Evolutionary conservation across 2,888 invertebrate genomes (phyloP).

Genomic region (Cordilura impudica): DNA sequence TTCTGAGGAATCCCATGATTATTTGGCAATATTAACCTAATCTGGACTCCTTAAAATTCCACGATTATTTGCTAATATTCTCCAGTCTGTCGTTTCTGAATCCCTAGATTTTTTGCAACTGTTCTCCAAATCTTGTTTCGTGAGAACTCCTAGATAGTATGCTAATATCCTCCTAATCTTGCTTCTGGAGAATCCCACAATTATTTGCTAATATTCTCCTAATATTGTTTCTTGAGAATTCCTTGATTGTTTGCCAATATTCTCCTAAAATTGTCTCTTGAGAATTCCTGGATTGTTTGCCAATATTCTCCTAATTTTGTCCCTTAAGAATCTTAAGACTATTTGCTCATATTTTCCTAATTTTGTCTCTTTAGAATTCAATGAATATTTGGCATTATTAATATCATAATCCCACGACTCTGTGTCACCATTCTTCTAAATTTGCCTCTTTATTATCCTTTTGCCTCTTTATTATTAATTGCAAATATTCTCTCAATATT

Average conservation of each 20-base stretch:
- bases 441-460: too few species aligned
- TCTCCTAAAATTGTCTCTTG: neutral
- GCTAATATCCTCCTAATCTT: too few species aligned
- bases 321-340: neutral
- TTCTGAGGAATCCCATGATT: too few species aligned
- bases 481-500: too few species aligned
- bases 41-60: neutral
- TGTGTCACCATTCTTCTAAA: neutral
- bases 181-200: neutral
- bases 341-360: too few species aligned
- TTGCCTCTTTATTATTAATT: too few species aligned
- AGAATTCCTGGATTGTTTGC: neutral
- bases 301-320: neutral
- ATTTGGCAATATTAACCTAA: too few species aligned
- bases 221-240: neutral
- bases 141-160: too few species aligned
- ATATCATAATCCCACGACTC: neutral
- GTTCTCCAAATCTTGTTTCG: too few species aligned
- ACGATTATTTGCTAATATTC: neutral
- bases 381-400: neutral
- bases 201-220: neutral
- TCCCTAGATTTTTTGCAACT: neutral
- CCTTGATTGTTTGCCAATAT: neutral
- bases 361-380: neutral
- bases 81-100: neutral